Percentiles rank a stretch among this genome's conserved stretches.
These are phyloP conservation scores for Pangasianodon hypophthalmus DNA, from an alignment of 2,113 vertebrate species.

Conservation along the genomic window DNA sequence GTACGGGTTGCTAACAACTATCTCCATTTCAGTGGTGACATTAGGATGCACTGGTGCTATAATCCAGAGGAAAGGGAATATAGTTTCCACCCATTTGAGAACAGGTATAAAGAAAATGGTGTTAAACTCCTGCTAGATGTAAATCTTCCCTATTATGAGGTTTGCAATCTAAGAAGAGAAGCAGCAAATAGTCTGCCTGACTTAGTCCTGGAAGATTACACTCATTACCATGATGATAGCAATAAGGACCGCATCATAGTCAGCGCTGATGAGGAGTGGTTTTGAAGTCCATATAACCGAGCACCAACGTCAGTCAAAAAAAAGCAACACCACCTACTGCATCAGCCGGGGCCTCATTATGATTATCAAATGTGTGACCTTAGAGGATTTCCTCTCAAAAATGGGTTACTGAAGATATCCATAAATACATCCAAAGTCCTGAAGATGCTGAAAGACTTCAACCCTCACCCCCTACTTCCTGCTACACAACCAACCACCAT, in stretches of 20 bases:
- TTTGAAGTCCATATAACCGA: slow-evolving; percentile 36
- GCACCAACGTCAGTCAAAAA: neutral
- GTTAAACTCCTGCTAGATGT: slow-evolving; percentile 14
- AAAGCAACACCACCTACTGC: slow-evolving; percentile 24
- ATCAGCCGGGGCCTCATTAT: slow-evolving; percentile 36
- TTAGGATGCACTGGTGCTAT: neutral
- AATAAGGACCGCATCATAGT: slow-evolving; percentile 48
- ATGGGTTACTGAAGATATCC: neutral
- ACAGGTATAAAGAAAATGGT: neutral
- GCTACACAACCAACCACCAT: neutral
- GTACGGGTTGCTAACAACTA: slow-evolving; percentile 22
- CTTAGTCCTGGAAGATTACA: neutral
- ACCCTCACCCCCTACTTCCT: too few species aligned
- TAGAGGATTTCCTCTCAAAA: neutral
- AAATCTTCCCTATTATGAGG: slow-evolving; percentile 23
- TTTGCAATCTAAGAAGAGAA: slow-evolving; percentile 22
- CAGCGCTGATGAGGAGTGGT: neutral
- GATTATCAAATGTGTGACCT: neutral
- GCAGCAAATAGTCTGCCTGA: neutral
- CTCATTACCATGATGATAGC: neutral
- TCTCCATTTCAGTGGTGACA: neutral
- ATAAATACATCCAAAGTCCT: neutral
- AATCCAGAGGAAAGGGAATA: neutral
- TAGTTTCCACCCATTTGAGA: slow-evolving; percentile 49
- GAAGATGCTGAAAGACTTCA: neutral